Evolutionary conservation across 2,888 invertebrate genomes (phyloP).

Genomic region (Aleiodes alternator): DNA sequence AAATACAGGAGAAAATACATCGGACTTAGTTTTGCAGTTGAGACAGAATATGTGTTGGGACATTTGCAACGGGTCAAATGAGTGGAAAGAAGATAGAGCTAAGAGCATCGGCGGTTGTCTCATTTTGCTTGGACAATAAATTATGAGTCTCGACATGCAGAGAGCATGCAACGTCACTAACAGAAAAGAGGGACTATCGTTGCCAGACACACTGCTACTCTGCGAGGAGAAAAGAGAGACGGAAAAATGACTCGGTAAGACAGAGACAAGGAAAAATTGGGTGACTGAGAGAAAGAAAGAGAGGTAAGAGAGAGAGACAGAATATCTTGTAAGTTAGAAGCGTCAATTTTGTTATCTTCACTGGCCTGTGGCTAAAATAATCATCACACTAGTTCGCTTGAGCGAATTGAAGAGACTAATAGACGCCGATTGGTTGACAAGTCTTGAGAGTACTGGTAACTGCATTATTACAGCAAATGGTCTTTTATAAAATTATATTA

Average conservation of each 20-base stretch:
- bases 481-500: not conserved
- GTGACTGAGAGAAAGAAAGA: conserved; percentile 11
- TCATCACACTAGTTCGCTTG: conserved; percentile 61
- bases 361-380: conserved; percentile 69
- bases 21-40: no score
- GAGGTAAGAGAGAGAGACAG: not conserved
- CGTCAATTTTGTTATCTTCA: conserved; percentile 26
- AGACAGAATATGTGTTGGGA: not conserved
- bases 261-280: conserved; percentile 61
- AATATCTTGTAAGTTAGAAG: not conserved
- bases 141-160: conserved; percentile 58
- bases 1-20: no score
- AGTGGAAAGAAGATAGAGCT: not conserved
- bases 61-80: conserved; percentile 13
- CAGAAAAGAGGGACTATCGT: conserved; percentile 64
- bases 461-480: not conserved
- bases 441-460: conserved; percentile 26
- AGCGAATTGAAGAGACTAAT: conserved; percentile 63
- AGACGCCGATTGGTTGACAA: conserved; percentile 63
- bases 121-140: conserved; percentile 66
- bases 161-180: conserved; percentile 61
- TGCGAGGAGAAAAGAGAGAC: no score
- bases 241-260: no score
- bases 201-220: conserved; percentile 65
- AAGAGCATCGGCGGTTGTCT: conserved; percentile 39